Evolutionary conservation across 1,140 invertebrate species (phyloP), one percentile per base, ranked within the genome.

Genomic region (Ephestia elutella): DNA sequence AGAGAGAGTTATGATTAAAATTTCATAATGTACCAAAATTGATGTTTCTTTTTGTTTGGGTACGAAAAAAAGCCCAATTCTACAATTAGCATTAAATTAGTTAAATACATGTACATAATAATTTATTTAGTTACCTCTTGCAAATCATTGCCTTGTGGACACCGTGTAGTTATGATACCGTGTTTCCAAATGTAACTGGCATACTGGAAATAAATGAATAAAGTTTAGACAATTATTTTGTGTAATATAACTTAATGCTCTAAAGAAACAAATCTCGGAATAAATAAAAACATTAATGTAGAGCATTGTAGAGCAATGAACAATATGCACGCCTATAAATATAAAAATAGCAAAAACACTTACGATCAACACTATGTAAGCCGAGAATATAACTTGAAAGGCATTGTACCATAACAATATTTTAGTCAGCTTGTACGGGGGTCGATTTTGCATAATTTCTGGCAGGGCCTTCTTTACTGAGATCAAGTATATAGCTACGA

Each of bases 391-490:
- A 8, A 95, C 93, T 89, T 95, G 92, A 58, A 91, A 89, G 1
- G 90, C 89, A 68, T 96, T 96, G 77, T 96, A 96, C 15, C 89
- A 64, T 48, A 93, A 89, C 66, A 95, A 85, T 17, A 92, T 35
- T 1, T 75, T 82, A 35, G 92, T 92, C 0, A 96, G 78, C 55
- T 93, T 81, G 62, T 92, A 93, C 0, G 94, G 90, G 66, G 91
- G 82, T 54, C 92, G 89, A 50, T 92, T 90, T 68, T 91, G 91
- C 95, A 96, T 96, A 61, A 91, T 89, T 61, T 82, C 80, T 20
- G 93, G 94, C 54, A 95, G 92, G 44, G 92, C 71, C 69, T 91
- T 91, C 51, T 93, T 80, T 0, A 94, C 92, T 51, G 93, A 87
- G 28, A 88, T 78, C 1, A 94, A 87, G 58, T 94, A 94, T 0